Evolutionary conservation across 2,113 vertebrate genomes (phyloP).

Genomic region (Drymodes brunneopygia): DNA sequence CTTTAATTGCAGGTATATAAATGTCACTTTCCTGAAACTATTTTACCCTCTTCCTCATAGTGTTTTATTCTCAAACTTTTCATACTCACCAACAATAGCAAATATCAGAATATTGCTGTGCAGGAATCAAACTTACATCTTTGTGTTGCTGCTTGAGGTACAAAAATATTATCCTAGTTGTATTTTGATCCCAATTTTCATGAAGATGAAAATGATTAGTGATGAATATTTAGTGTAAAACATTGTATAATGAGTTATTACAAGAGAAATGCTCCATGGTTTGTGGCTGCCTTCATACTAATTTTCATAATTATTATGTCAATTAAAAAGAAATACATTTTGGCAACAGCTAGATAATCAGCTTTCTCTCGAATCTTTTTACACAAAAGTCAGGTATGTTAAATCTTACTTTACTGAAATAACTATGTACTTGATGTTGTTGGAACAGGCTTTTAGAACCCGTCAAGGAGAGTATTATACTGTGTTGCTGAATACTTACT

Average conservation of each 20-base stretch:
- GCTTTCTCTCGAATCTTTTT: not conserved
- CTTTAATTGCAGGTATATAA: not conserved
- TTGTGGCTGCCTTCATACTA: not conserved
- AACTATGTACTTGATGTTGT: not conserved
- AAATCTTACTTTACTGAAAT: not conserved
- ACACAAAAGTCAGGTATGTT: not conserved
- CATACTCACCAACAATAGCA: not conserved
- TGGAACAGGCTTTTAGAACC: not conserved
- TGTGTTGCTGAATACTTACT: not conserved
- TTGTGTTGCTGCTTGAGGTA: not conserved
- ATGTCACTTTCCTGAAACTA: not conserved
- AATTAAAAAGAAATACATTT: not conserved
- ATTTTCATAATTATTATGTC: slow-evolving; percentile 12
- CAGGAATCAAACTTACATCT: not conserved
- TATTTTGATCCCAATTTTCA: not conserved
- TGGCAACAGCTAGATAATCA: not conserved
- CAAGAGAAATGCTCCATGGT: not conserved
- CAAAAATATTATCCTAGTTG: not conserved
- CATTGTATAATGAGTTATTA: not conserved
- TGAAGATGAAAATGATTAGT: not conserved
- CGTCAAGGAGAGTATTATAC: not conserved
- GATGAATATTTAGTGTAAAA: not conserved
- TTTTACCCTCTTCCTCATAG: not conserved
- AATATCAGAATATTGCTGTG: not conserved
- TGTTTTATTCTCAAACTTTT: not conserved